phyloP scores from a whole-genome alignment of 2,113 vertebrate species.

The Gopherus flavomarginatus region DNA sequence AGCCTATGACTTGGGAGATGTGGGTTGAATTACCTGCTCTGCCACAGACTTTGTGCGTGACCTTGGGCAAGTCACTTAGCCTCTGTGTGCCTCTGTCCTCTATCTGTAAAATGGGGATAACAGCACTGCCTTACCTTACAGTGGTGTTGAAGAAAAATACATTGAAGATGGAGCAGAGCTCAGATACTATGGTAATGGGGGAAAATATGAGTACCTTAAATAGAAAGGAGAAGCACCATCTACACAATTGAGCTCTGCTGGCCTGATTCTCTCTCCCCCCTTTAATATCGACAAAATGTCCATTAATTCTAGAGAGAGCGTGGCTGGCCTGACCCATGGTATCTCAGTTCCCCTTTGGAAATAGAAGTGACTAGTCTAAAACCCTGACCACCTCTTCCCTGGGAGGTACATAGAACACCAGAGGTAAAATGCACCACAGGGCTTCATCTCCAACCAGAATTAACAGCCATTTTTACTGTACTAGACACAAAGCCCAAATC shows the following conservation, averaged over 20 bases:
- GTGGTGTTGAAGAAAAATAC: background rate
- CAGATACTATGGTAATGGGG: background rate
- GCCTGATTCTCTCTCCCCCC: background rate
- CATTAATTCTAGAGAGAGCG: too few relatives aligned
- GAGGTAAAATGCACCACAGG: background rate
- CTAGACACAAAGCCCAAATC: background rate
- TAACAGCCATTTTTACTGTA: background rate
- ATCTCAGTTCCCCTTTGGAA: too few relatives aligned
- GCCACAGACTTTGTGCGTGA: background rate
- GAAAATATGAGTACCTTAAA: background rate
- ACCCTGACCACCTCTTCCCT: background rate
- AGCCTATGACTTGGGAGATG: background rate
- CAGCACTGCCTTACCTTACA: background rate
- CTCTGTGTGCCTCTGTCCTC: background rate
- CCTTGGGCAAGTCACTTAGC: background rate
- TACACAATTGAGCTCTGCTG: background rate
- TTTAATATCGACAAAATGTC: too few relatives aligned
- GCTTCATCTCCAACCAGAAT: background rate
- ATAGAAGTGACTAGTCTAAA: too few relatives aligned
- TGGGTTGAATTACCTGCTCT: background rate
- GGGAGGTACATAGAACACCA: background rate
- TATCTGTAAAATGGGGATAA: background rate
- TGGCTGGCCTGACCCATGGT: too few relatives aligned
- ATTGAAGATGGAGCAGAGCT: background rate
- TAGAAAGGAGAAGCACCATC: background rate